These are phyloP conservation scores for Xerus inauris DNA, from an alignment of 2,113 vertebrate species.

Conservation along the genomic window DNA sequence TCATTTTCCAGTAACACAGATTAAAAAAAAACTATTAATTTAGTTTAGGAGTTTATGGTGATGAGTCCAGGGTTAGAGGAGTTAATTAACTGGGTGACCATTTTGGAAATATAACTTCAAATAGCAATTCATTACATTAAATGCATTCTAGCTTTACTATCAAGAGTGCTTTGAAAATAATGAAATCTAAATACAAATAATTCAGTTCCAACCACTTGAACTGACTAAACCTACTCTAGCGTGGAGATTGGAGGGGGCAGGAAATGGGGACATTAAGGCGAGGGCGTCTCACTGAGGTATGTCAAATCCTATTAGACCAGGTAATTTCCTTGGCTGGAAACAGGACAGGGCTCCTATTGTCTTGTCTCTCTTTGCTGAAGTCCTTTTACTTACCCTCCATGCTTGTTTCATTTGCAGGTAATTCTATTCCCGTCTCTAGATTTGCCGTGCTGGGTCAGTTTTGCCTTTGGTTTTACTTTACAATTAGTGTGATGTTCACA, in stretches of 20 bases:
- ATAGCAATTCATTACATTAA: background rate
- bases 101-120: background rate
- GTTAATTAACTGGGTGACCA: background rate
- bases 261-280: slow-evolving; percentile 56
- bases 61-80: background rate
- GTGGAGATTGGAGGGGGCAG: slow-evolving; percentile 51
- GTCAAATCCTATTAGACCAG: slow-evolving; percentile 85
- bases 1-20: background rate
- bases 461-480: background rate
- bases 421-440: slow-evolving; percentile 56
- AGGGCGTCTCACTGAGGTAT: slow-evolving; percentile 76
- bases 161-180: slow-evolving; percentile 37
- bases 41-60: background rate
- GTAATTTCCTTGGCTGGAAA: slow-evolving; percentile 79
- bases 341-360: slow-evolving; percentile 67
- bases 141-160: slow-evolving; percentile 2
- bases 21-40: background rate
- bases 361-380: background rate
- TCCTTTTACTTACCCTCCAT: slow-evolving; percentile 49
- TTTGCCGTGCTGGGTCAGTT: slow-evolving; percentile 23
- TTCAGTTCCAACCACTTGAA: background rate
- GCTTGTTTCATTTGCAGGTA: slow-evolving; percentile 64
- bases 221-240: background rate
- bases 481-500: background rate
- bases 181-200: slow-evolving; percentile 40